These are phyloP conservation scores for Craniophora ligustri DNA, from an alignment of 2,888 invertebrate species.

Conservation along the genomic window DNA sequence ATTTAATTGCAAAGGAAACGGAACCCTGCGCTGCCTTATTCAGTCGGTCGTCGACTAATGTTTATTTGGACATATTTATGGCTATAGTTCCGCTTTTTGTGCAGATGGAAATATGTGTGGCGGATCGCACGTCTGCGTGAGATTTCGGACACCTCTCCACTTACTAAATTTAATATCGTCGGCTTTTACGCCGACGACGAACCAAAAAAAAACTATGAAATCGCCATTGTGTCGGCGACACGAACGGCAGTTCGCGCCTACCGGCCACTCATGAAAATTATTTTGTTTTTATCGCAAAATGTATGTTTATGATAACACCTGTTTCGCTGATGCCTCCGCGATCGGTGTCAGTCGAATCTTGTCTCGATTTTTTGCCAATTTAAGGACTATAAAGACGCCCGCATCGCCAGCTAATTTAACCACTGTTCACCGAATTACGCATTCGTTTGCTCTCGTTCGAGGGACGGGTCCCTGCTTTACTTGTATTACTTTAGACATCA, in stretches of 20 bases:
- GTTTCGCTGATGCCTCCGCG: slow-evolving; percentile 87
- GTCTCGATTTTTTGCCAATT: slow-evolving; percentile 88
- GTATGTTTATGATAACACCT: slow-evolving; percentile 89
- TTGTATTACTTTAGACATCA: slow-evolving; percentile 33
- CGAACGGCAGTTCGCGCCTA: slow-evolving; percentile 87
- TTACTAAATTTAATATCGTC: slow-evolving; percentile 89
- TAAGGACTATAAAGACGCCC: slow-evolving; percentile 87
- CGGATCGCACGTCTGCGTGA: slow-evolving; percentile 89
- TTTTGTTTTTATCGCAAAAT: slow-evolving; percentile 88
- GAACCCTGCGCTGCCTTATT: slow-evolving; percentile 78
- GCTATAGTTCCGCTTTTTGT: slow-evolving; percentile 89
- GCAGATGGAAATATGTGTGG: slow-evolving; percentile 89
- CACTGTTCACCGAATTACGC: slow-evolving; percentile 85
- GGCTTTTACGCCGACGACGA: slow-evolving; percentile 83
- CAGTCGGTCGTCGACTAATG: slow-evolving; percentile 83
- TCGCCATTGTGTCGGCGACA: slow-evolving; percentile 88
- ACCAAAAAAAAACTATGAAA: slow-evolving; percentile 84
- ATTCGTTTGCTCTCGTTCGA: slow-evolving; percentile 71
- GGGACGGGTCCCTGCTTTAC: slow-evolving; percentile 43
- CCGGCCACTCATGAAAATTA: slow-evolving; percentile 88
- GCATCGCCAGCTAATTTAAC: slow-evolving; percentile 87
- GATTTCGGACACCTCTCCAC: slow-evolving; percentile 89
- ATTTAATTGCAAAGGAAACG: slow-evolving; percentile 64
- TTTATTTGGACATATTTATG: slow-evolving; percentile 89
- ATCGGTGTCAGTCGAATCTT: slow-evolving; percentile 86